These are phyloP conservation scores for Psix sp. DNA, from an alignment of 1,140 invertebrate genomes.

Conservation along the genomic window DNA sequence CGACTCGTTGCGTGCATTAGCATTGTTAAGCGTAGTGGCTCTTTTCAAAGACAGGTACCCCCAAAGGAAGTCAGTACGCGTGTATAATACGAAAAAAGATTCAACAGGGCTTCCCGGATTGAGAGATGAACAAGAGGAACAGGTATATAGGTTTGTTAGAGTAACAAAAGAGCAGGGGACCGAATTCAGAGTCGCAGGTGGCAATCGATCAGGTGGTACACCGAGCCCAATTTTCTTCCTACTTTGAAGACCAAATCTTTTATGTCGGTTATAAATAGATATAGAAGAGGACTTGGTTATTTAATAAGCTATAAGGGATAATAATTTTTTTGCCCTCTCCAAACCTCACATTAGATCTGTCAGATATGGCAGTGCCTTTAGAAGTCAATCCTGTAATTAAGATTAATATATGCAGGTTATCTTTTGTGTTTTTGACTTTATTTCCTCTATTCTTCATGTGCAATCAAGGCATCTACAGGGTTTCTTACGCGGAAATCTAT, in stretches of 20 bases:
- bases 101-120: conserved; percentile 20
- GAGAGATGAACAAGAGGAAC: conserved; percentile 39
- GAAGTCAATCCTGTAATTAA: too few species aligned
- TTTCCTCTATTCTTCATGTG: too few species aligned
- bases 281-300: neutral
- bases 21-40: conserved; percentile 21
- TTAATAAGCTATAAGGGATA: too few species aligned
- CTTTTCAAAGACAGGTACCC: conserved; percentile 35
- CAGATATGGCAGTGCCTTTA: too few species aligned
- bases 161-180: conserved; percentile 26
- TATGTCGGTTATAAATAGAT: neutral
- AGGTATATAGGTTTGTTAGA: conserved; percentile 47
- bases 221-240: conserved; percentile 6
- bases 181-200: conserved; percentile 39
- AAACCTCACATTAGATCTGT: too few species aligned
- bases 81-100: conserved; percentile 43
- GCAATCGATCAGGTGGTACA: conserved; percentile 47
- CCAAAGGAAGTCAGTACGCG: conserved; percentile 21
- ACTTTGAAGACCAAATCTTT: neutral
- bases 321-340: too few species aligned
- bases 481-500: too few species aligned
- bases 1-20: conserved; percentile 45
- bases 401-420: too few species aligned
- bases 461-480: too few species aligned
- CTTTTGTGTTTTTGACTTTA: too few species aligned